Evolutionary conservation across 1,140 invertebrate genomes (phyloP), one percentile per base, ranked within the genome.

Genomic region (Trichonephila clavipes): DNA sequence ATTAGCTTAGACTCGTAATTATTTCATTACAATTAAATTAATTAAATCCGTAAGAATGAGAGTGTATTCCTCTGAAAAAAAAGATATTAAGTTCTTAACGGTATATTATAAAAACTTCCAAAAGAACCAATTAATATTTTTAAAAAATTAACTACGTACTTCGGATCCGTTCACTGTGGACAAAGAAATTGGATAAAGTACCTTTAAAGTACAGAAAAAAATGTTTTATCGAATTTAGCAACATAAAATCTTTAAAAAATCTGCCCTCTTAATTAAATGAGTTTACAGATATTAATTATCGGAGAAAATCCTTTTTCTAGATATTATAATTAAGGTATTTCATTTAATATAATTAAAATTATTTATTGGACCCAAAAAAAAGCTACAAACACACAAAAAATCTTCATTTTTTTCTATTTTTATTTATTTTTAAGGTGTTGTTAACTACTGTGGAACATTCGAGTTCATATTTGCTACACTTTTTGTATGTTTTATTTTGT

Each of bases 1-100:
- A 77, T 77, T 77, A 77, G 28, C 5, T 77, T 19, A 40, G 72
- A 28, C 19, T 19, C 72, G 72, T 77, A 77, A 77, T 77, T 77
- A 77, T 77, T 77, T 77, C 72, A 18, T 77, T 77, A 77, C 72
- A 77, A 77, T 77, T 77, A 77, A 77, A 77, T 77, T 77, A 77
- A 77, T 77, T 77, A 77, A 77, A 77, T 28, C 72, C 72, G 34
- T 40, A 77, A 28, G 72, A 77, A 77, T 77, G 72, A 7, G 72
- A 77, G 34, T 77, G 18, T 40, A 40, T 77, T 19, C 16, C 72
- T 18, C 28, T 18, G 28, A 40, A 77, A 77, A 77, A 40, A 40
- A 40, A 40, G 28, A 77, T 28, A 77, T 77, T 77, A 77, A 34
- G 72, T 77, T 77, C 28, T 77, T 77, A 77, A 12, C 28, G 28